Evolutionary conservation across 2,888 invertebrate species (phyloP), one percentile per base, ranked within the genome.

Genomic region (Euspilapteryx auroguttella): DNA sequence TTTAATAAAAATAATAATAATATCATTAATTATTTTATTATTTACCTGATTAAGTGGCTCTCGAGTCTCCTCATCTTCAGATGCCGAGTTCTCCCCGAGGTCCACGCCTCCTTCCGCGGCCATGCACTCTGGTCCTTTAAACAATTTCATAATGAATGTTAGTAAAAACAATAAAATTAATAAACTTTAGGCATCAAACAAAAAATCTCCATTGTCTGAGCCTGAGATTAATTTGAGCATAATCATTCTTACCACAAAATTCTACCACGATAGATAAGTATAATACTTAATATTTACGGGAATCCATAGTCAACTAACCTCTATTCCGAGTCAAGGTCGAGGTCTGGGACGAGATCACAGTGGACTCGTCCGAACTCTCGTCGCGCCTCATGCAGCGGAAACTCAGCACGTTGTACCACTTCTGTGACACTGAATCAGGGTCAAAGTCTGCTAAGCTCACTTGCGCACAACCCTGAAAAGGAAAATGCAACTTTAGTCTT

Each of bases 351-450:
- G 95, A 93, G 41, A 96, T 95, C 37, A 96, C 92, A 0, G 96
- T 96, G 12, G 94, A 94, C 56, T 97, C 96, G 55, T 97, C 96
- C 13, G 94, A 94, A 42, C 94, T 95, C 58, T 96, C 96, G 52
- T 96, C 96, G 54, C 87, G 69, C 22, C 68, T 50, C 58, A 69
- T 63, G 39, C 63, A 63, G 14, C 64, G 51, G 44, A 65, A 65
- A 58, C 92, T 90, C 30, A 96, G 80, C 36, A 96, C 88, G 55
- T 96, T 97, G 80, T 96, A 96, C 96, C 96, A 96, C 58, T 92
- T 91, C 40, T 81, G 71, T 10, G 89, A 86, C 24, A 87, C 85
- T 5, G 79, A 77, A 38, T 91, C 90, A 0, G 91, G 85, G 49
- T 89, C 89, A 61, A 94, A 96, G 64, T 96, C 95, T 25, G 96